phyloP scores from a whole-genome alignment of 2,113 vertebrate species.

The Bujurquina vittata region DNA sequence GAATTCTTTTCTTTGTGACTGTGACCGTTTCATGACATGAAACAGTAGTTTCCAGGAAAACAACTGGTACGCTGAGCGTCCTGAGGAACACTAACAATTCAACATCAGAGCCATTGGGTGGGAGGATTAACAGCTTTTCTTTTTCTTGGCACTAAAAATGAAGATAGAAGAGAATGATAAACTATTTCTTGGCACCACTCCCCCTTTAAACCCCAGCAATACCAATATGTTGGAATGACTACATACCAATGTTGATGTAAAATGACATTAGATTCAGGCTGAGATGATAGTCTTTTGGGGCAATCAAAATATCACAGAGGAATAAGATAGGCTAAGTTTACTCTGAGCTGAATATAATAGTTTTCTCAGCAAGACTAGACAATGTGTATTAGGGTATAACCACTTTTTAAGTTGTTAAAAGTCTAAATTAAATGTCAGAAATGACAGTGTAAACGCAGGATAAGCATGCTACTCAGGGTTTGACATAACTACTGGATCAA shows the following conservation, averaged over 20 bases:
- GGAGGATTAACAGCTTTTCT: slow-evolving; percentile 9
- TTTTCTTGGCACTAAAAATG: neutral
- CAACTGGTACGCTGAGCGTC: neutral
- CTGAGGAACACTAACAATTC: neutral
- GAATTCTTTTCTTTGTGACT: neutral
- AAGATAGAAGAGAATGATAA: neutral
- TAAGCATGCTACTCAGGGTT: neutral
- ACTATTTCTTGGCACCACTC: neutral
- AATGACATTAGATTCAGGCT: neutral
- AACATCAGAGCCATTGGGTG: neutral
- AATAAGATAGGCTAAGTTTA: neutral
- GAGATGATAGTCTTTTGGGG: neutral
- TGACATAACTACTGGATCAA: neutral
- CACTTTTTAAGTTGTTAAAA: neutral
- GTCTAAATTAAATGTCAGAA: neutral
- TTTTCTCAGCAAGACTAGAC: neutral
- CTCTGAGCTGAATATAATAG: neutral
- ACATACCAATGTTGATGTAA: neutral
- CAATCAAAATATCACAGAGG: neutral
- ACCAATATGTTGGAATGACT: neutral
- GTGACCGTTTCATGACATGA: neutral
- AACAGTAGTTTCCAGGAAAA: neutral
- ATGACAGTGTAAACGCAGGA: neutral
- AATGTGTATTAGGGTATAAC: neutral
- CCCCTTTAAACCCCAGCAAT: neutral